These are phyloP conservation scores for Acrocephalus arundinaceus DNA, from an alignment of 2,113 vertebrate genomes.

Conservation along the genomic window DNA sequence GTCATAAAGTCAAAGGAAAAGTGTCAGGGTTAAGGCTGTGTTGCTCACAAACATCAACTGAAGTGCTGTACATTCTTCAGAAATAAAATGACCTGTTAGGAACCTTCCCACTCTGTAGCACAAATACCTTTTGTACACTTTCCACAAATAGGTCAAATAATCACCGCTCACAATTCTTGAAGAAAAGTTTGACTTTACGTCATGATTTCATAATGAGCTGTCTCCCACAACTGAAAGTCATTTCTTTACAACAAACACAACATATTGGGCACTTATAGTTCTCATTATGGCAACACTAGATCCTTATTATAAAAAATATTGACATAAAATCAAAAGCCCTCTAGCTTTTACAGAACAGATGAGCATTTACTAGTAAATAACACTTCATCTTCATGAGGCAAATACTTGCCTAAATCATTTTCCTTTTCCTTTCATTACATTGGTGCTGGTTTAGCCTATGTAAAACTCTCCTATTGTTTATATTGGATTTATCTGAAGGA, in stretches of 20 bases:
- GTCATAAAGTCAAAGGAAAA: slow-evolving; percentile 72
- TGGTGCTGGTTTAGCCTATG: slow-evolving; percentile 43
- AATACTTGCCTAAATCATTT: slow-evolving; percentile 20
- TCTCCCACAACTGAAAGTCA: slow-evolving; percentile 46
- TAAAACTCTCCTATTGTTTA: slow-evolving; percentile 53
- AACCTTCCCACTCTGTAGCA: slow-evolving; percentile 15
- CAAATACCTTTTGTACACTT: slow-evolving; percentile 23
- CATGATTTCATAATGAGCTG: slow-evolving; percentile 55
- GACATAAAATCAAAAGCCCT: slow-evolving; percentile 71
- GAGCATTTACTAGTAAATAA: slow-evolving; percentile 41
- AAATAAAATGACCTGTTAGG: slow-evolving; percentile 50
- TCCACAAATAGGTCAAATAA: slow-evolving; percentile 49
- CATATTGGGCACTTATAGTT: slow-evolving; percentile 83
- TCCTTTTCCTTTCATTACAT: slow-evolving; percentile 33
- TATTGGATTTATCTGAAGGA: slow-evolving; percentile 37
- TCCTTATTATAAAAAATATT: slow-evolving; percentile 76
- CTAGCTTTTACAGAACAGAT: slow-evolving; percentile 67
- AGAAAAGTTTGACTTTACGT: slow-evolving; percentile 46
- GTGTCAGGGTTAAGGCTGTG: slow-evolving; percentile 75
- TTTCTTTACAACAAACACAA: slow-evolving; percentile 70
- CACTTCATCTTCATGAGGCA: slow-evolving; percentile 42
- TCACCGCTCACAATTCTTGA: slow-evolving; percentile 55
- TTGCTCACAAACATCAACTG: slow-evolving; percentile 71
- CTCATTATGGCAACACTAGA: slow-evolving; percentile 85
- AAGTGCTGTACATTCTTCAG: slow-evolving; percentile 74